Base-by-base conservation (phyloP, 2,113 vertebrate genomes). In the Coryphaenoides rupestris region DNA sequence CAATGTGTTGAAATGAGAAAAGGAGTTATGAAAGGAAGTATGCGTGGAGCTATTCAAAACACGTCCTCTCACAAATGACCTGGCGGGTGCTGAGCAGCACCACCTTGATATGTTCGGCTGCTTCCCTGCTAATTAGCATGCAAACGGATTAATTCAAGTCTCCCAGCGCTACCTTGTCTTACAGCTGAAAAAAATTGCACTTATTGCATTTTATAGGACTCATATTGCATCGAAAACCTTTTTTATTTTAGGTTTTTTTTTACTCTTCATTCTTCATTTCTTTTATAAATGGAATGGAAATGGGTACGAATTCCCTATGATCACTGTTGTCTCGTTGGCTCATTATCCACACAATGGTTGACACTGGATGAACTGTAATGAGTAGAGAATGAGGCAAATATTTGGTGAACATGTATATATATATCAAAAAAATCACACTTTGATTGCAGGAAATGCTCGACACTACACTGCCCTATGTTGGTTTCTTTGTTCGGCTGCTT, bases 191-290 rank as follows among this genome's bases (percentile, higher is more conserved):
- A 83, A 73, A 60, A 76, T 67, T 72, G 7, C 33, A 77, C 65
- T 82, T 82, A 83, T 84, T 82, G 75, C 78, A 68, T 84, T 80
- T 79, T 81, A 85, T 81, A 84, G 73, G 65, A 73, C 67, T 70
- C 77, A 87, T 87, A 67, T 76, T 78, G 85, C 81, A 84, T 79
- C 53, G 22, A 78, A 77, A 76, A 76, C 52, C 71, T 79, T 80
- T 69, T 78, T 79, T 79, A 74, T 76, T 84, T 10, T 10, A 2
- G 4, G 9, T 40, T 40, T 12, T 40, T 40, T 10, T 40, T 40
- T 40, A 7, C 33, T 40, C 33, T 40, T 40, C 33, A 40, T 40
- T 40, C 33, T 12, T 40, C 33, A 40, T 40, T 40, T 40, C 7
- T 40, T 40, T 40, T 40, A 33, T 7, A 40, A 40, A 40, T 40